Base-by-base conservation (phyloP, 2,888 invertebrate species). In the Gastrophysa polygoni region DNA sequence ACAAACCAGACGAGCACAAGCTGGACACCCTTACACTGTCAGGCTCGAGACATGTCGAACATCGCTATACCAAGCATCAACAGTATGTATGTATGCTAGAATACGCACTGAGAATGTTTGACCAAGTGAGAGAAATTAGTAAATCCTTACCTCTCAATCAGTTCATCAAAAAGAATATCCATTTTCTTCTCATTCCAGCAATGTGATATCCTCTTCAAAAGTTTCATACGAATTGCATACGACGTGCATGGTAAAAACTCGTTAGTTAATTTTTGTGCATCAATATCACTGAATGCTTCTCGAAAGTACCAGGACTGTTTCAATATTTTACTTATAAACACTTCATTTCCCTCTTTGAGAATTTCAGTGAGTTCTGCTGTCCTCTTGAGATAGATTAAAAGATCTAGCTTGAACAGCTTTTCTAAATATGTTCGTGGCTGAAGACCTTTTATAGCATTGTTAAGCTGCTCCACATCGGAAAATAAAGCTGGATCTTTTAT, bases 241-340 rank as follows among this genome's bases (percentile, higher is more conserved):
- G 74, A 73, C 18, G 73, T 62, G 46, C 59, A 44, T 14, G 72
- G 72, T 38, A 75, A 62, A 52, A 72, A 66, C 1, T 70, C 66
- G 60, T 72, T 67, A 1, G 73, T 69, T 14, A 75, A 56, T 21
- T 61, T 51, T 0, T 66, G 48, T 48, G 66, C 47, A 6, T 61
- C 50, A 21, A 67, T 50, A 57, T 68, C 43, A 24, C 55, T 59
- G 34, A 75, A 68, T 14, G 60, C 63, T 24, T 68, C 66, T 62
- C 68, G 51, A 38, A 75, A 70, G 52, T 72, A 72, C 74, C 74
- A 75, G 47, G 16, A n/a, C 50, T 73, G 68, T 49, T 72, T 75
- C 44, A 71, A 57, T 21, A 75, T 68, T 50, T 66, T 68, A 54
- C 71, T 71, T 2, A 70, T 66, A 17, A 71, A 65, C 6, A 69